Evolutionary conservation across 2,797 vertebrate species (phyloP), one percentile per base, ranked within the genome.

Genomic region (Anguilla megastoma): DNA sequence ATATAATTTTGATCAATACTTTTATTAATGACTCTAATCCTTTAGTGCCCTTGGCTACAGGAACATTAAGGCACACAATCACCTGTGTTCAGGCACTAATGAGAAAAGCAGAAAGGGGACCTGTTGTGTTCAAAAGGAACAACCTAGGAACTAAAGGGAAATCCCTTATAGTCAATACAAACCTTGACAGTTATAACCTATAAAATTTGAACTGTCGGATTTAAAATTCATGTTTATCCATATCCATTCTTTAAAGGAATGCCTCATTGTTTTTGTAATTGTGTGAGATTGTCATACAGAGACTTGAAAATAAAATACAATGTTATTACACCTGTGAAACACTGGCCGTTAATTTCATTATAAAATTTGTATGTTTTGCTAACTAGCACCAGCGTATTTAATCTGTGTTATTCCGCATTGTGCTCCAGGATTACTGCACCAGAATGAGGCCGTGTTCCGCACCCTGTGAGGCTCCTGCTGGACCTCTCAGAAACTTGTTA

Each of bases 1-100:
- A 16, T 16, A 16, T 16, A 14, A 56, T 56, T 56, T 56, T 56
- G 14, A 16, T 16, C 10, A 56, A 16, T 52, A 52, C 7, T 56
- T 95, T 97, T 96, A 98, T 99, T 98, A 99, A 99, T 99, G 98
- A 99, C 96, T 96, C 54, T 97, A 97, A 97, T 96, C 10, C 10
- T 52, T 95, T 97, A 97, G 97, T 96, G 97, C 96, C 95, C 95
- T 95, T 92, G 93, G 94, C 94, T 97, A 96, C 97, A 95, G 94
- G 94, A 97, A 96, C 98, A 99, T 97, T 27, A 56, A 56, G 54
- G 54, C 54, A 18, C 54, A 56, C 10, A 16, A 56, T 52, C 50
- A 52, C 7, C 50, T 8, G 54, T 56, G 54, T 56, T 56, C 54
- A 16, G 54, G 10, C 54, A 14, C 10, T 63, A 63, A 24, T 63